Evolutionary conservation across 2,113 vertebrate genomes (phyloP), one percentile per base, ranked within the genome.

Genomic region (Datnioides undecimradiatus): DNA sequence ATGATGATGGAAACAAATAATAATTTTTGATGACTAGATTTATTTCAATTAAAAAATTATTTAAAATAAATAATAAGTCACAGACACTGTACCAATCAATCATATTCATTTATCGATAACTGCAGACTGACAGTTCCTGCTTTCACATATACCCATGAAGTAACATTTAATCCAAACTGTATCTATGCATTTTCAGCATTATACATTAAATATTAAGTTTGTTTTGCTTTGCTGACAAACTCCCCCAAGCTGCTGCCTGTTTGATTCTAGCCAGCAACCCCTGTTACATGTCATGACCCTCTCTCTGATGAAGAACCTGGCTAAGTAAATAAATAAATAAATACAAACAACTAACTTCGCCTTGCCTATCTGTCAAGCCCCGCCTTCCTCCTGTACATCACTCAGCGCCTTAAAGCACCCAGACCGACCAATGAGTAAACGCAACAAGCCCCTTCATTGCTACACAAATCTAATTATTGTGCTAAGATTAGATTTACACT

Each of bases 361-460:
- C n/a, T n/a, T n/a, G n/a, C n/a, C 31, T 34, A 11, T 1, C 6
- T 52, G 27, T 1, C 54, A 31, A 57, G 41, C 17, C 41, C 19
- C 41, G 8, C 19, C 10, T 38, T 11, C 21, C 33, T 14, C 21
- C 12, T 38, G 11, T 59, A 6, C 21, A 58, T 11, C 2, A 3
- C 21, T 55, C 52, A 2, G 0, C 0, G 14, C 58, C 52, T 75
- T 17, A 12, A 55, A 49, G 25, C 51, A 38, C 60, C 48, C 19
- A 48, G 40, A 54, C 11, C 4, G 21, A 4, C 48, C 8, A 71
- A 86, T 51, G 66, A 72, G 72, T 66, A 36, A 79, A n/a, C n/a
- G 71, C 36, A 75, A 40, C 31, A 21, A 46, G n/a, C 16, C 63
- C 52, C 31, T 59, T 69, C 29, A 59, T 58, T 51, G 46, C 29